phyloP scores from a whole-genome alignment of 2,113 vertebrate species.

The Sorex fumeus region DNA sequence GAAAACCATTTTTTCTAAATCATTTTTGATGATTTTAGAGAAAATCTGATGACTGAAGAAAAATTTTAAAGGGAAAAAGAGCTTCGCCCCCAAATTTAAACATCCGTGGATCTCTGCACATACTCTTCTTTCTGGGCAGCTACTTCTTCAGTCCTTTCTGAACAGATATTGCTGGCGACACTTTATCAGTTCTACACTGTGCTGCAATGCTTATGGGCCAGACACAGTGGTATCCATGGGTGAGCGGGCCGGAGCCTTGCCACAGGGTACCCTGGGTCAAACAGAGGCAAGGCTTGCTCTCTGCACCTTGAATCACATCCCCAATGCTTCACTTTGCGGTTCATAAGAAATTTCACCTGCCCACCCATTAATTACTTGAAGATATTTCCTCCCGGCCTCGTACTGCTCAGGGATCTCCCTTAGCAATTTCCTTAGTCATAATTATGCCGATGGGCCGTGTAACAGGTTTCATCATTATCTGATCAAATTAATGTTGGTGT shows the following conservation, averaged over 20 bases:
- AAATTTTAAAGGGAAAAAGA: neutral
- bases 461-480: conserved; percentile 70
- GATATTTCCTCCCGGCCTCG: conserved; percentile 73
- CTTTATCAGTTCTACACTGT: neutral
- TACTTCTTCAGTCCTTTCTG: neutral
- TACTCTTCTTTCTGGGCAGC: neutral
- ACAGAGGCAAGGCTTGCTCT: too few species aligned
- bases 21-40: too few species aligned
- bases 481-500: conserved; percentile 60
- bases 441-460: conserved; percentile 71
- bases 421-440: conserved; percentile 79
- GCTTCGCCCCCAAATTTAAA: conserved; percentile 37
- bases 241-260: too few species aligned
- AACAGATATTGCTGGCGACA: conserved; percentile 18
- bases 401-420: conserved; percentile 74
- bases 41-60: too few species aligned
- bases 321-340: conserved; percentile 37
- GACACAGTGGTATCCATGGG: too few species aligned
- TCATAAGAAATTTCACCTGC: conserved; percentile 58
- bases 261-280: too few species aligned
- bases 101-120: conserved; percentile 26
- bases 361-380: conserved; percentile 80
- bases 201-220: too few species aligned
- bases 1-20: too few species aligned
- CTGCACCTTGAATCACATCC: neutral